Evolutionary conservation across 2,888 invertebrate genomes (phyloP).

Genomic region (Scelioninae gen. 1): DNA sequence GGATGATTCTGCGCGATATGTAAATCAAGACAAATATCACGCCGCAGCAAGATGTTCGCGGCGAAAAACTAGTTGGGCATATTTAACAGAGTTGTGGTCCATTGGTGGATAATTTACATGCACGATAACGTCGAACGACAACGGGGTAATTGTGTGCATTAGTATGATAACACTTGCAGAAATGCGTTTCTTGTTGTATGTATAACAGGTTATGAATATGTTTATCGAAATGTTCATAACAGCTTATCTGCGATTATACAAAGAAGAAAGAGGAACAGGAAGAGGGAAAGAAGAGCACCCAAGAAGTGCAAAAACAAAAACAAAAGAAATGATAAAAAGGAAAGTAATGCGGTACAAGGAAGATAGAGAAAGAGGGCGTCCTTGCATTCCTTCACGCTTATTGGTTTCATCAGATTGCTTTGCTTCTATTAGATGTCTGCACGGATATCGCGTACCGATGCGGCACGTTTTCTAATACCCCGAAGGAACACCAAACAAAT

Average conservation of each 20-base stretch:
- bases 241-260: slow-evolving; percentile 64
- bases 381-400: slow-evolving; percentile 83
- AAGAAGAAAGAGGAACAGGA: slow-evolving; percentile 57
- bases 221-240: slow-evolving; percentile 65
- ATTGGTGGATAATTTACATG: slow-evolving; percentile 41
- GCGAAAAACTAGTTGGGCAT: slow-evolving; percentile 28
- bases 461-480: slow-evolving; percentile 81
- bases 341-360: slow-evolving; percentile 68
- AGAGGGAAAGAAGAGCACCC: slow-evolving; percentile 53
- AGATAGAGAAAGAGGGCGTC: slow-evolving; percentile 70
- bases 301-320: slow-evolving; percentile 59
- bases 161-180: slow-evolving; percentile 59
- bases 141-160: slow-evolving; percentile 57
- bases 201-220: slow-evolving; percentile 63
- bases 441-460: slow-evolving; percentile 78
- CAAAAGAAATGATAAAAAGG: slow-evolving; percentile 65
- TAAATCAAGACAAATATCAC: slow-evolving; percentile 32
- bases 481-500: slow-evolving; percentile 81
- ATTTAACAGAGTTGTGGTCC: slow-evolving; percentile 18
- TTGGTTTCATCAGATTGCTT: slow-evolving; percentile 83
- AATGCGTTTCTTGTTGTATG: slow-evolving; percentile 52
- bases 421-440: slow-evolving; percentile 81
- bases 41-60: slow-evolving; percentile 2
- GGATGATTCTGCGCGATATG: slow-evolving; percentile 16
- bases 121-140: slow-evolving; percentile 41